These are phyloP conservation scores for Dendrolimus punctatus DNA, from an alignment of 1,140 invertebrate genomes.

Conservation along the genomic window DNA sequence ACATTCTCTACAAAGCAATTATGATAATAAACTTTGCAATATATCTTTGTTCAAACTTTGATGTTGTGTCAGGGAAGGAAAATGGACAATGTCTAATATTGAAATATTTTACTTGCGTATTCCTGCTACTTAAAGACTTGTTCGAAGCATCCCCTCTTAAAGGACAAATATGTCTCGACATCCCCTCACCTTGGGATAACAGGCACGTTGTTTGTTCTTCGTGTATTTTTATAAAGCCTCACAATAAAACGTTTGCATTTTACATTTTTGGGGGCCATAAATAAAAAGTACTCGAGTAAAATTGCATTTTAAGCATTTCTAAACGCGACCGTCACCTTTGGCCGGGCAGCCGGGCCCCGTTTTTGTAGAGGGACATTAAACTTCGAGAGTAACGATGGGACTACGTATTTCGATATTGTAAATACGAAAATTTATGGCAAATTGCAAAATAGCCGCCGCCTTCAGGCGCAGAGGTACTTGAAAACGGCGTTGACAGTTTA, in stretches of 20 bases:
- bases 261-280: constrained; percentile 67
- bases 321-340: constrained; percentile 54
- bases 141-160: constrained; percentile 20
- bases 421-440: constrained; percentile 40
- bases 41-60: constrained; percentile 5
- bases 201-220: constrained; percentile 65
- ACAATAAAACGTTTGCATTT: constrained; percentile 68
- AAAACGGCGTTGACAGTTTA: constrained; percentile 7
- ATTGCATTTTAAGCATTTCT: constrained; percentile 69
- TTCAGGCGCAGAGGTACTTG: constrained; percentile 8
- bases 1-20: constrained; percentile 31
- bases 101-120: constrained; percentile 14
- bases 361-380: constrained; percentile 37
- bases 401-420: constrained; percentile 33
- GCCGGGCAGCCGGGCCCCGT: constrained; percentile 11
- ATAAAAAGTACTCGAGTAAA: constrained; percentile 59
- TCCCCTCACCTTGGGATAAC: constrained; percentile 54
- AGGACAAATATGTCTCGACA: constrained; percentile 46
- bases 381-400: constrained; percentile 31
- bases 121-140: constrained; percentile 19
- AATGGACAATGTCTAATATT: constrained; percentile 1
- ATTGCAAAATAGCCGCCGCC: constrained; percentile 18
- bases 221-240: constrained; percentile 54
- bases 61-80: neutral
- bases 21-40: constrained; percentile 19